Base-by-base conservation (phyloP, 2,888 invertebrate genomes). In the Dendrolimus houi region DNA sequence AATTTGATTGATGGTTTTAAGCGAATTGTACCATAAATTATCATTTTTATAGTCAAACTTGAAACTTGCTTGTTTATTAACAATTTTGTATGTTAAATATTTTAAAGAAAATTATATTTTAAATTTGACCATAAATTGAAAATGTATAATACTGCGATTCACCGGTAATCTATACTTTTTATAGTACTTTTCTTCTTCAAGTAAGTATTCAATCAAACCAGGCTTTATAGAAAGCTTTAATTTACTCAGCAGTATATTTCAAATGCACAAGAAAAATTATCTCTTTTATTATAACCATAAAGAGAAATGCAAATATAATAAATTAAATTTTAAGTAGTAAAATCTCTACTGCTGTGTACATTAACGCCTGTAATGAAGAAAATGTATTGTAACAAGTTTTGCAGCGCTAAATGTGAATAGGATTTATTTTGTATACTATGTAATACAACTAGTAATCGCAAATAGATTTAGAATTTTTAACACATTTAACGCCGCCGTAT, bases 401-500 rank as follows among this genome's bases (percentile, higher is more conserved):
- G 72, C 82, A 75, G 81, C 79, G 83, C 75, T 81, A 80, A 84
- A 81, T 68, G 75, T 77, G 71, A 60, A 41, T 62, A 53, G 12
- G 12, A 9, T 12, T 47, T 47, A 47, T 10, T 10, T 10, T 47
- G 47, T 12, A 47, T 47, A 47, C 47, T 47, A 12, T 47, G 1
- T 47, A 47, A 2, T 2, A 12, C 12, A 10, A 47, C 47, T 47
- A 47, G 8, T 42, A 42, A 42, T 42, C 8, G 10, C 14, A 42
- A 42, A 42, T 9, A 9, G 47, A 9, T 10, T 52, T 14, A 17
- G 54, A 9, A 53, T 42, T 42, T 56, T 9, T 8, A 61, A 63
- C 75, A 76, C 77, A 76, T 83, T 85, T 79, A 86, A 77, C 85
- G 82, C 83, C 82, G 61, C 60, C 70, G 69, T 69, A 65, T 63